These are phyloP conservation scores for Ceyx cyanopectus DNA, from an alignment of 2,113 vertebrate genomes.

Conservation along the genomic window DNA sequence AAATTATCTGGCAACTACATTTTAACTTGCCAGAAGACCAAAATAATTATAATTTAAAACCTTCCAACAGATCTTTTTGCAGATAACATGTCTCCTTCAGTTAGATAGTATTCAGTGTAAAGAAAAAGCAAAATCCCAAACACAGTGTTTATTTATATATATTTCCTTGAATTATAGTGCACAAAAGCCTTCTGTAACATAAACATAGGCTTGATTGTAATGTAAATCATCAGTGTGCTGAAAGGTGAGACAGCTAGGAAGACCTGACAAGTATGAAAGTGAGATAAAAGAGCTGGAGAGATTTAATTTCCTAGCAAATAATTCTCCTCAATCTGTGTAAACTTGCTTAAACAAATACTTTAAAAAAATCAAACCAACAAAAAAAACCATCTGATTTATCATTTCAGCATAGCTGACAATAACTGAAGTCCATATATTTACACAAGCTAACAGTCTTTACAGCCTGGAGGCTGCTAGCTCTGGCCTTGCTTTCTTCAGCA, in stretches of 20 bases:
- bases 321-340: neutral
- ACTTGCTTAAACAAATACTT: neutral
- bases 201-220: neutral
- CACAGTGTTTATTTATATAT: neutral
- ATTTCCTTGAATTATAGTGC: neutral
- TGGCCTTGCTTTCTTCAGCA: neutral
- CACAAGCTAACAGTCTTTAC: neutral
- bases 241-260: neutral
- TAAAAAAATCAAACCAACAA: neutral
- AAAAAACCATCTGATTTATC: neutral
- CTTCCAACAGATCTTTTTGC: neutral
- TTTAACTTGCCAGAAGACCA: neutral
- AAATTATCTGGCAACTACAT: neutral
- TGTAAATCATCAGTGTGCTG: neutral
- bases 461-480: too few species aligned
- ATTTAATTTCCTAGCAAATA: neutral
- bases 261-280: neutral
- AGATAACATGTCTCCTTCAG: neutral
- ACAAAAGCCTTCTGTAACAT: neutral
- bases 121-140: neutral
- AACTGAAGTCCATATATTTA: neutral
- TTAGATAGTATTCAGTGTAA: neutral
- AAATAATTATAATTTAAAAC: neutral
- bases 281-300: neutral
- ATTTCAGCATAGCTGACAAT: neutral